Conservation (phyloP, 1,140 invertebrate genomes). For the Trigoniulus corallinus region DNA sequence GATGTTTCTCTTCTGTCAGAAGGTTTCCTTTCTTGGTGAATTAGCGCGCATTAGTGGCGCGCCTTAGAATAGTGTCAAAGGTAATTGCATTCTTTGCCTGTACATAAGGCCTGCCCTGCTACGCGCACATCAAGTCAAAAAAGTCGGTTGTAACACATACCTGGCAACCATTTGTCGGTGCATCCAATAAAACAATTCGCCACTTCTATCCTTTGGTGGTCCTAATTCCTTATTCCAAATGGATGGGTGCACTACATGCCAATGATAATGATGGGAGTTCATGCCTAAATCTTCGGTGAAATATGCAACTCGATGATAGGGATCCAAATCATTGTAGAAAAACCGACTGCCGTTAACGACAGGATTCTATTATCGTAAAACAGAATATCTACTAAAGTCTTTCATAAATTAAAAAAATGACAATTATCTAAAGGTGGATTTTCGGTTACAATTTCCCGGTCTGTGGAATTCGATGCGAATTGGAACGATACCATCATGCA, state of each 20-base stretch:
- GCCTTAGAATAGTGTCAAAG: too few relatives aligned
- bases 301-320: slow-evolving; percentile 37
- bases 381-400: too few relatives aligned
- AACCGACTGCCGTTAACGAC: neutral
- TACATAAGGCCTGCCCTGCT: too few relatives aligned
- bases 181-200: slow-evolving; percentile 13
- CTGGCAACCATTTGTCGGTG: slow-evolving; percentile 13
- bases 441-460: neutral
- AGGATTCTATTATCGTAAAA: neutral
- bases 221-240: slow-evolving; percentile 16
- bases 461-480: too few relatives aligned
- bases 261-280: slow-evolving; percentile 45
- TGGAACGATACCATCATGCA: too few relatives aligned
- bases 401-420: neutral
- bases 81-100: too few relatives aligned
- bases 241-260: slow-evolving; percentile 15
- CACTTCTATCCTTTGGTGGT: slow-evolving; percentile 9
- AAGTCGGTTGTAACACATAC: neutral
- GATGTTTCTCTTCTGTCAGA: too few relatives aligned
- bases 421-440: neutral
- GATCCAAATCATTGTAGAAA: slow-evolving; percentile 4
- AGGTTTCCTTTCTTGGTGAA: too few relatives aligned
- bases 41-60: too few relatives aligned
- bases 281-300: slow-evolving; percentile 50
- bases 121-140: neutral